Base-by-base conservation (phyloP, 2,797 vertebrate genomes). In the Microhierax caerulescens region DNA sequence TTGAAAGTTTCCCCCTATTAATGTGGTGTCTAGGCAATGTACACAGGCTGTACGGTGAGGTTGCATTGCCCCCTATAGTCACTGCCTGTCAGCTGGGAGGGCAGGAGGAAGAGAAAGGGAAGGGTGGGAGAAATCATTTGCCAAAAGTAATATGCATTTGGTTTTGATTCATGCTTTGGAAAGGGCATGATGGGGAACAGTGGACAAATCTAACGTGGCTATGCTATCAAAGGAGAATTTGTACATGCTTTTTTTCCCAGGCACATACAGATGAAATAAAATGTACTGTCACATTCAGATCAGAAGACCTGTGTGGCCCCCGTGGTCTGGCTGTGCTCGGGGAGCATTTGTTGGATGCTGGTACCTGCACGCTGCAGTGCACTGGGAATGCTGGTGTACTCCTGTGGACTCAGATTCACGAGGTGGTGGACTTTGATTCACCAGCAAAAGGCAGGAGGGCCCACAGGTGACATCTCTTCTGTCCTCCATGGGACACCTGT, bases 61-160 rank as follows among this genome's bases (percentile, higher is more conserved):
- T 87, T 98, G 97, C 72, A 98, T 98, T 98, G 98, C 98, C 98
- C 98, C 97, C 98, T 98, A 93, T 97, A 97, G 98, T 97, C 98
- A 90, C 94, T 93, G n/a, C 78, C 85, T 89, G 93, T 96, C 95
- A 96, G 77, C 88, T 97, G 56, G 89, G 32, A 82, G 73, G 36
- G 50, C 34, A 90, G 79, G 54, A 65, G 53, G 69, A 88, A 92
- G 36, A 75, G 61, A 82, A 84, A 63, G 41, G 28, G 34, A 91
- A 80, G 41, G 82, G 18, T 3, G 10, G 80, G 23, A 91, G 50
- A 86, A 88, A 86, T 36, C 56, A 34, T 11, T 36, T 70, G 51
- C 54, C 85, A 37, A 56, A 56, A 79, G 14, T 39, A n/a, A n/a
- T 9, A 11, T 2, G 36, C 16, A 65, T 78, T 82, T 64, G 56